Evolutionary conservation across 2,797 vertebrate species (phyloP), one percentile per base, ranked within the genome.

Genomic region (Chaunax sp.): DNA sequence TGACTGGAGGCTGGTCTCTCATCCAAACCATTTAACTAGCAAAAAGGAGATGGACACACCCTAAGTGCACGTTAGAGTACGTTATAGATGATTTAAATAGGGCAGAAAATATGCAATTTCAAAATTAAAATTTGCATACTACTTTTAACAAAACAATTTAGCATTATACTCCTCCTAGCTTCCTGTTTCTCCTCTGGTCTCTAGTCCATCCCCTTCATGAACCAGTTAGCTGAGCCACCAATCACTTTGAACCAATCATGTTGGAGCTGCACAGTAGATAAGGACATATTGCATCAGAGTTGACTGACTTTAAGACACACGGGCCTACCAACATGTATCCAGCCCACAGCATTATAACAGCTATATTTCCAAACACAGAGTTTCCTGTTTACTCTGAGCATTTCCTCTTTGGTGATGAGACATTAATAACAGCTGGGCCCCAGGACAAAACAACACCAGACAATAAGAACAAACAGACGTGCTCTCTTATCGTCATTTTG

Each of bases 331-430:
- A 18, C 37, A 0, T 35, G 25, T 15, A 22, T 47, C 16, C 53
- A 55, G 23, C 7, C 51, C 35, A 33, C 33, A 11, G 40, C 20
- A 46, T 49, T 44, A 19, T 3, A 51, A 62, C 20, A 28, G 25
- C 23, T 25, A 62, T 50, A 66, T 76, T 70, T 69, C 53, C 50
- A 77, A 86, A 87, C 78, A 82, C 5, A 18, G 47, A 64, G 74
- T 75, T 88, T 91, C 90, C 87, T 87, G 85, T 91, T 89, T 83
- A 87, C 63, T 15, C 60, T 1, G 1, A 69, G 25, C 54, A 80
- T 63, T 87, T 89, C 88, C 86, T 78, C 64, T 51, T 50, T 70
- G 71, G 44, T 82, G 60, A 85, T 83, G 69, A 55, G 68, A 58
- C 52, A 54, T 69, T 71, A 85, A 57, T 59, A 72, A 63, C 69